Evolutionary conservation across 2,797 vertebrate genomes (phyloP).

Genomic region (Crocidura indochinensis): DNA sequence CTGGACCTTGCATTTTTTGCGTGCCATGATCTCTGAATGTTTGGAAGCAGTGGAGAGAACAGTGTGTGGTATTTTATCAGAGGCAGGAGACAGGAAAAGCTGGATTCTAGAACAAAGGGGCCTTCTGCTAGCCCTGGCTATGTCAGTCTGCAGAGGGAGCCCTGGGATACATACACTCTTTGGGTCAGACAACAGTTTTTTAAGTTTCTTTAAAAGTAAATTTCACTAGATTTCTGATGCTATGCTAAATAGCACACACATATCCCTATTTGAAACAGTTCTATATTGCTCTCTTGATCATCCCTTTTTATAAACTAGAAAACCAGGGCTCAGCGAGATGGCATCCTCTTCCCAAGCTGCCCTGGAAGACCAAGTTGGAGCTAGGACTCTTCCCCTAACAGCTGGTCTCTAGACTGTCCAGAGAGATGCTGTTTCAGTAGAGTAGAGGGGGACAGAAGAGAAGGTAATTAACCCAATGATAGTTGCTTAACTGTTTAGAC

Average conservation of each 20-base stretch:
- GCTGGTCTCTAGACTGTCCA: background rate
- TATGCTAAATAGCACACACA: too few relatives aligned
- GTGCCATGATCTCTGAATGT: background rate
- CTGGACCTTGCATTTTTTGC: too few relatives aligned
- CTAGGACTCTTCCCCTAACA: background rate
- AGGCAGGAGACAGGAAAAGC: background rate
- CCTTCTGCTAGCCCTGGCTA: background rate
- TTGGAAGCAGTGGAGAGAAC: background rate
- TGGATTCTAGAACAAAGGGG: background rate
- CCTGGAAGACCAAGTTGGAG: slow-evolving; percentile 19
- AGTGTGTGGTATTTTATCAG: background rate
- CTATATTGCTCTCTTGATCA: background rate
- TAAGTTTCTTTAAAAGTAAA: background rate
- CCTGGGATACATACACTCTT: background rate
- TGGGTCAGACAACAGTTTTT: background rate
- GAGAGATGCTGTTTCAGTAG: too few relatives aligned
- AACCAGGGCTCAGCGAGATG: background rate
- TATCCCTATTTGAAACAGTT: background rate
- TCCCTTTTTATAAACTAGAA: background rate
- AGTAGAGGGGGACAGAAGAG: background rate
- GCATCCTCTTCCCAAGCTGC: background rate
- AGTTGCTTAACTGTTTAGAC: background rate
- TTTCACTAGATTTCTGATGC: background rate
- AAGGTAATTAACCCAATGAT: background rate
- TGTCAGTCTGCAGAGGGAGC: too few relatives aligned